A percentile compares a stretch with the other conserved stretches of the same genome.
These are phyloP conservation scores for Phyllostomus discolor DNA, from an alignment of 2,113 vertebrate species.

Conservation along the genomic window DNA sequence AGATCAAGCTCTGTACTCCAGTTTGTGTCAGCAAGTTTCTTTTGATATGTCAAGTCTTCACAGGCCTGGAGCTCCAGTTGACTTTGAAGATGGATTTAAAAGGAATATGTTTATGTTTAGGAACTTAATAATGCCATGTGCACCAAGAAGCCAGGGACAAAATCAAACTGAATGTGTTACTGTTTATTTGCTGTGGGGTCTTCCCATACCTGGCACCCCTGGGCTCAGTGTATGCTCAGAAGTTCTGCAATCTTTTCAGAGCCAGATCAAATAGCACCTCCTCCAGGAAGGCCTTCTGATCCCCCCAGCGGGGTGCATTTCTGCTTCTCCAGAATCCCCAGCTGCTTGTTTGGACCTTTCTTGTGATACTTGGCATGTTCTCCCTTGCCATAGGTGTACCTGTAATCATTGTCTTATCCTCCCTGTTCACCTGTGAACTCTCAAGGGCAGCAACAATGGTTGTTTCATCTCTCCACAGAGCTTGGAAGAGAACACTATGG, in stretches of 20 bases:
- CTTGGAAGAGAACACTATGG: background rate
- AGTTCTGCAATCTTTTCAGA: background rate
- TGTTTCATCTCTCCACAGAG: background rate
- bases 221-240: background rate
- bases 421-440: background rate
- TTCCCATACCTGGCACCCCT: background rate
- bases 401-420: background rate
- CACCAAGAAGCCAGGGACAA: conserved; percentile 63
- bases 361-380: background rate
- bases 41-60: conserved; percentile 83
- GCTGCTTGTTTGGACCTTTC: background rate
- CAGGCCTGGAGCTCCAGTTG: conserved; percentile 76
- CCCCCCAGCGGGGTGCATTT: too few relatives aligned
- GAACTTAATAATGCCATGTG: conserved; percentile 75
- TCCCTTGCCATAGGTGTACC: background rate
- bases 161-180: conserved; percentile 62
- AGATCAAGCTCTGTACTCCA: conserved; percentile 82
- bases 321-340: background rate
- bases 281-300: conserved; percentile 2
- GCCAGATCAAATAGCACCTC: background rate
- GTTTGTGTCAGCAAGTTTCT: conserved; percentile 86
- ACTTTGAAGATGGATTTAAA: conserved; percentile 84
- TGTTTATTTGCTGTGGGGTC: conserved; percentile 54
- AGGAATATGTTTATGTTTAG: conserved; percentile 80
- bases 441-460: background rate